Evolutionary conservation across 1,140 invertebrate species (phyloP).

Genomic region (Euura saliciscinereae): DNA sequence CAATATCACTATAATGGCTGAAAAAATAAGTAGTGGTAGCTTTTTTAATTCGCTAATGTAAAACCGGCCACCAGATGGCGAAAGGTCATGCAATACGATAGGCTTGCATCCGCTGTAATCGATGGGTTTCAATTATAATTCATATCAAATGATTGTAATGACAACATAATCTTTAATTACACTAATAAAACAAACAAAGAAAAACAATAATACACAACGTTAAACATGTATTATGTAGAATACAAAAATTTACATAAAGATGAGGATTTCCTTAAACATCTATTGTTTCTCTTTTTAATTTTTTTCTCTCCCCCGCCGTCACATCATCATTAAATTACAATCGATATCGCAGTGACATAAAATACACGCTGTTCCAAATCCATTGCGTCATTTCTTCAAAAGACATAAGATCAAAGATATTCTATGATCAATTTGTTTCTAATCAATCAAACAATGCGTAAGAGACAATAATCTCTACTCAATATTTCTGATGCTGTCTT

Average conservation of each 20-base stretch:
- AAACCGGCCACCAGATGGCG: too few species aligned
- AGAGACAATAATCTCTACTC: conserved; percentile 28
- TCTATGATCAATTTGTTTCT: neutral
- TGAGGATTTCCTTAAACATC: neutral
- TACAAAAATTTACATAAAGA: neutral
- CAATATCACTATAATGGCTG: too few species aligned
- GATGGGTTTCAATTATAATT: too few species aligned
- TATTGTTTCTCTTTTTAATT: neutral
- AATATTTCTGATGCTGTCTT: conserved; percentile 53
- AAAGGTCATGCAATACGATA: too few species aligned
- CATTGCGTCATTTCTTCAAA: neutral
- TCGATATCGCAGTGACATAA: too few species aligned
- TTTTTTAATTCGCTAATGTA: too few species aligned
- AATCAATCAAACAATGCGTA: too few species aligned
- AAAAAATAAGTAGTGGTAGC: too few species aligned
- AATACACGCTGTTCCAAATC: neutral
- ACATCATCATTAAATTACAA: too few species aligned
- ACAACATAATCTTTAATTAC: conserved; percentile 21
- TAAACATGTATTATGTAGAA: neutral
- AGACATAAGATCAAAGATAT: neutral
- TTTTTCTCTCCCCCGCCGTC: too few species aligned
- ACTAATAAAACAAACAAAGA: conserved; percentile 24
- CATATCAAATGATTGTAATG: conserved; percentile 21
- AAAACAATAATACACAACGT: conserved; percentile 8
- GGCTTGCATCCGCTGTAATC: too few species aligned